Percentiles rank a stretch among this genome's conserved stretches.
Conservation (phyloP, 1,140 invertebrate species). For the Lasioglossum albipes region DNA sequence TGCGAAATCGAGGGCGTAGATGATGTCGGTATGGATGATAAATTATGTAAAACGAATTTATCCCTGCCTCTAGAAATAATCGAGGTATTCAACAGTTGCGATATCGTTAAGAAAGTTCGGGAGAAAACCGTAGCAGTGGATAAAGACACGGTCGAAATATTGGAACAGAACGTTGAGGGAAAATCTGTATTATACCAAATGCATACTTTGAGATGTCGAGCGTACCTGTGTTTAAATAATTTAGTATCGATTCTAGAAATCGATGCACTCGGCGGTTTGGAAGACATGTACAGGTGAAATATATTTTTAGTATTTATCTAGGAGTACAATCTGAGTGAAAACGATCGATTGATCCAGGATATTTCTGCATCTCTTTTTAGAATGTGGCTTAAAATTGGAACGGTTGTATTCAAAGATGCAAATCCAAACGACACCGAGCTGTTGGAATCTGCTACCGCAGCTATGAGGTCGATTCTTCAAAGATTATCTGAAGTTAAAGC, state of each 20-base stretch:
- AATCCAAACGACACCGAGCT: slow-evolving; percentile 77
- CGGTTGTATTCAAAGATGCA: slow-evolving; percentile 81
- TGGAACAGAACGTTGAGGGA: slow-evolving; percentile 79
- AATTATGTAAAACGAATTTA: slow-evolving; percentile 67
- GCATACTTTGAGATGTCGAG: slow-evolving; percentile 80
- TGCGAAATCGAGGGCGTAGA: slow-evolving; percentile 74
- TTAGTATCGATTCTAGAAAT: slow-evolving; percentile 82
- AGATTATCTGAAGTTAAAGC: slow-evolving; percentile 66
- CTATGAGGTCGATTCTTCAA: slow-evolving; percentile 83
- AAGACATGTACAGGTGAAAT: slow-evolving; percentile 76
- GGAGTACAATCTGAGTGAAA: slow-evolving; percentile 6
- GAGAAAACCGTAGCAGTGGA: slow-evolving; percentile 78
- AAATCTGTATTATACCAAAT: slow-evolving; percentile 78
- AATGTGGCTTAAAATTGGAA: slow-evolving; percentile 82
- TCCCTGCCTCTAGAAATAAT: slow-evolving; percentile 74
- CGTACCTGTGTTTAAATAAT: slow-evolving; percentile 85
- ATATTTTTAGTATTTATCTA: not conserved
- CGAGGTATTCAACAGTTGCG: slow-evolving; percentile 80
- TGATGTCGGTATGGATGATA: slow-evolving; percentile 72
- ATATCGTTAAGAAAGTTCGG: slow-evolving; percentile 82
- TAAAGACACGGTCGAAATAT: slow-evolving; percentile 79
- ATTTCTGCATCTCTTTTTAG: slow-evolving; percentile 60
- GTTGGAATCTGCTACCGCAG: slow-evolving; percentile 84
- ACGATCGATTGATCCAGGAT: not conserved
- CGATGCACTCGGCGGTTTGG: slow-evolving; percentile 82